Evolutionary conservation across 1,140 invertebrate genomes (phyloP), one percentile per base, ranked within the genome.

Genomic region (Piezodorus guildinii): DNA sequence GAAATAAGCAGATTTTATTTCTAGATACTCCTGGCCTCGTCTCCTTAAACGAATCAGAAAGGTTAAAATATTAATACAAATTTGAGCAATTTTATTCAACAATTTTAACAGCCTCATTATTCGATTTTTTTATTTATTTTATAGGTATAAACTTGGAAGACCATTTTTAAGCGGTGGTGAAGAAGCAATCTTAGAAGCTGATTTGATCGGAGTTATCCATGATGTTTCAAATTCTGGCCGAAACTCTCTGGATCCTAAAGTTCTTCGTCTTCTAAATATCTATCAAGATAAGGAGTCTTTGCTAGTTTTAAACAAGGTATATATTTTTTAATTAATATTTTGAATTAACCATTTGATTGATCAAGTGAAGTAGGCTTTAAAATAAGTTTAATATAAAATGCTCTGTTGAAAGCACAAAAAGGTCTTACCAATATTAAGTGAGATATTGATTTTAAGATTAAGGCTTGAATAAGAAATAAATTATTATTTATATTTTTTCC

Each of bases 221-320:
- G 93, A 96, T 79, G 82, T 84, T 12, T 83, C 84, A 0, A 86
- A 88, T 74, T 71, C 73, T n/a, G 84, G 79, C 0, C 81, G 84
- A 63, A 76, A 85, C 51, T 77, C 71, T 46, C 74, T 96, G 10
- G 83, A 89, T 75, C 69, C 76, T 5, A 83, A 85, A 74, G 77
- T 94, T 0, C 68, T 92, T 0, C 74, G 83, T 39, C 75, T 91
- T 21, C 73, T 96, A 6, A 76, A 83, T 71, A 70, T 79, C 51
- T 77, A 84, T 71, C 72, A 79, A 62, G 72, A 81, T 43, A 83
- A 85, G 70, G 81, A 86, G 16, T 83, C 85, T 68, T 83, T 96
- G 71, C 76, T 96, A 6, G 80, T 96, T 52, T 72, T 96, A 3
- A 97, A 96, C 71, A 97, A 97, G 81, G 85, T 91, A 74, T 56